These are phyloP conservation scores for Heterotilapia buettikoferi DNA, from an alignment of 2,113 vertebrate genomes.

Conservation along the genomic window DNA sequence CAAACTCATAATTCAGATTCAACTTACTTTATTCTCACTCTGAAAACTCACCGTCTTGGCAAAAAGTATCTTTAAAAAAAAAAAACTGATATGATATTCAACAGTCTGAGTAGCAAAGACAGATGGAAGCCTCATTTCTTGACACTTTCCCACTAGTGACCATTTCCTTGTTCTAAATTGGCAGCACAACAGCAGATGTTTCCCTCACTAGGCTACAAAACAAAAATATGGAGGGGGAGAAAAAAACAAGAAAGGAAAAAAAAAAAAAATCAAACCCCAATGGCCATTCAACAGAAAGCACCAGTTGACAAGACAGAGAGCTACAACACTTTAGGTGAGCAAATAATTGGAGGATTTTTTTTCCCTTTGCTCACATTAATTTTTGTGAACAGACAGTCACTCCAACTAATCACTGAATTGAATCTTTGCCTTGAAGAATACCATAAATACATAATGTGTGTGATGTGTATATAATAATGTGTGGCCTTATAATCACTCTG, in stretches of 20 bases:
- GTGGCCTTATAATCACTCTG: not conserved
- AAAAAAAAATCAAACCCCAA: not conserved
- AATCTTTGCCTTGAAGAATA: not conserved
- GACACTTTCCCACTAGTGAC: not conserved
- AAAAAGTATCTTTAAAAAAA: not conserved
- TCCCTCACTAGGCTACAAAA: not conserved
- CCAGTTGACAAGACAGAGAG: not conserved
- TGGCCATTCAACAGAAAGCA: not conserved
- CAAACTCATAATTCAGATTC: not conserved
- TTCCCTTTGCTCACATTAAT: not conserved
- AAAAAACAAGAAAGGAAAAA: accelerated
- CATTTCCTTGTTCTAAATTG: not conserved
- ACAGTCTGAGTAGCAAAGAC: not conserved
- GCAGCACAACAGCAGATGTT: not conserved
- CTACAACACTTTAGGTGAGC: not conserved
- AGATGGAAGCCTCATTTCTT: not conserved
- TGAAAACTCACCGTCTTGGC: not conserved
- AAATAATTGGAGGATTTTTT: not conserved
- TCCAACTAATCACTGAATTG: not conserved
- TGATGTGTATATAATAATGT: not conserved
- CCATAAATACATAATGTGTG: not conserved
- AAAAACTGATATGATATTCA: not conserved
- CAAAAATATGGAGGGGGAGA: not conserved
- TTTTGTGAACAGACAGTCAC: not conserved
- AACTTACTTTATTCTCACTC: not conserved